Percentiles rank a stretch among this genome's conserved stretches.
Evolutionary conservation across 2,888 invertebrate genomes (phyloP).

Genomic region (Cephus nigrinus): DNA sequence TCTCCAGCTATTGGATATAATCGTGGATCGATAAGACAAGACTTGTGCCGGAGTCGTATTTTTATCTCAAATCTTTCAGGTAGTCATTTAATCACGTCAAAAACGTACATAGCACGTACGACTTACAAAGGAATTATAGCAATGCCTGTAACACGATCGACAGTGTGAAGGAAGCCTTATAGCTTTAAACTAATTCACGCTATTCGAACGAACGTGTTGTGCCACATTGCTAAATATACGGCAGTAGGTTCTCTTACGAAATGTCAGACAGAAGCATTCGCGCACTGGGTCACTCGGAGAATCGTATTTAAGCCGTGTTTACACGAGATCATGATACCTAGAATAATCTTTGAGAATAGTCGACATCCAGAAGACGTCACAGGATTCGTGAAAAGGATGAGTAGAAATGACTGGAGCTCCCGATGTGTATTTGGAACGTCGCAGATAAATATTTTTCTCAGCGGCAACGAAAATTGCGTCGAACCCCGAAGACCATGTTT

Average conservation of each 20-base stretch:
- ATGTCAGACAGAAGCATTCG: conserved; percentile 42
- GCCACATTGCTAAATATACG: conserved; percentile 47
- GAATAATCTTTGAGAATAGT: neutral
- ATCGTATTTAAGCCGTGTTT: conserved; percentile 22
- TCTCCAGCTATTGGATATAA: neutral
- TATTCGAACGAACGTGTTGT: conserved; percentile 3
- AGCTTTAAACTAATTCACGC: neutral
- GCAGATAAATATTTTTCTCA: neutral
- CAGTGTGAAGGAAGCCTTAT: neutral
- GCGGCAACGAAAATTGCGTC: neutral
- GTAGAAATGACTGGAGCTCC: neutral
- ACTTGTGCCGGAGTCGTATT: neutral
- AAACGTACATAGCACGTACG: neutral
- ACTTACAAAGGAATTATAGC: neutral
- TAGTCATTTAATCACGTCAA: neutral
- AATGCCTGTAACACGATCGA: neutral
- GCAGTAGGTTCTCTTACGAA: conserved; percentile 44
- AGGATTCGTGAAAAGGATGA: neutral
- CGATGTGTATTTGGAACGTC: neutral
- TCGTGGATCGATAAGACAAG: neutral
- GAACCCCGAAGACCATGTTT: neutral
- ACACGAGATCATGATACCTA: neutral
- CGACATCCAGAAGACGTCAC: neutral
- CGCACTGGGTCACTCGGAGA: conserved; percentile 34
- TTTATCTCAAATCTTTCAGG: neutral